Evolutionary conservation across 2,797 vertebrate genomes (phyloP).

Genomic region (Tokudaia tokunoshimensis): DNA sequence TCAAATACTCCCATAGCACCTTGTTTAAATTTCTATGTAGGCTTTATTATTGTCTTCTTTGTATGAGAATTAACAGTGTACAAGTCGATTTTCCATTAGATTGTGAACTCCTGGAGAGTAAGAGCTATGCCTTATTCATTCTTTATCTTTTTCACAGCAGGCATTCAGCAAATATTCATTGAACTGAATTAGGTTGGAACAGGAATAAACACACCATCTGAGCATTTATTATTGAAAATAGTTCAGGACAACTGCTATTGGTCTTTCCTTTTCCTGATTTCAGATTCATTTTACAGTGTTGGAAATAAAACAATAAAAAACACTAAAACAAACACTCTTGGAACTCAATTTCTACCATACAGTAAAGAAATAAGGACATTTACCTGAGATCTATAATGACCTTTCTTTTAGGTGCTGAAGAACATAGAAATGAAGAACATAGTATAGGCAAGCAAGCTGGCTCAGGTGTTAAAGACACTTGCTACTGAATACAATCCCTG

Average conservation of each 20-base stretch:
- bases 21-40: slow-evolving; percentile 53
- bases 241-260: slow-evolving; percentile 39
- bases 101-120: slow-evolving; percentile 55
- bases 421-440: not conserved
- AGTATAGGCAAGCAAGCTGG: not conserved
- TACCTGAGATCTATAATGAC: slow-evolving; percentile 2
- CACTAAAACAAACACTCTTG: not conserved
- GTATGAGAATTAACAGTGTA: slow-evolving; percentile 63
- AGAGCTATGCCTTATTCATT: slow-evolving; percentile 49
- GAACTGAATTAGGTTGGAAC: slow-evolving; percentile 63
- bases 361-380: slow-evolving; percentile 40
- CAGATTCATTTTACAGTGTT: slow-evolving; percentile 36
- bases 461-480: not conserved
- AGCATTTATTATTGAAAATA: slow-evolving; percentile 54
- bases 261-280: slow-evolving; percentile 43
- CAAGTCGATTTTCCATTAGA: slow-evolving; percentile 54
- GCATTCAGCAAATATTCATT: slow-evolving; percentile 68
- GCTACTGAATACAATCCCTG: not conserved
- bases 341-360: slow-evolving; percentile 29
- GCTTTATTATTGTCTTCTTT: slow-evolving; percentile 42
- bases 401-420: not conserved
- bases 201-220: slow-evolving; percentile 48
- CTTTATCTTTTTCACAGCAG: slow-evolving; percentile 65
- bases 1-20: not conserved
- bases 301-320: not conserved